Evolutionary conservation across 2,888 invertebrate genomes (phyloP).

Genomic region (Drosophila falleni): DNA sequence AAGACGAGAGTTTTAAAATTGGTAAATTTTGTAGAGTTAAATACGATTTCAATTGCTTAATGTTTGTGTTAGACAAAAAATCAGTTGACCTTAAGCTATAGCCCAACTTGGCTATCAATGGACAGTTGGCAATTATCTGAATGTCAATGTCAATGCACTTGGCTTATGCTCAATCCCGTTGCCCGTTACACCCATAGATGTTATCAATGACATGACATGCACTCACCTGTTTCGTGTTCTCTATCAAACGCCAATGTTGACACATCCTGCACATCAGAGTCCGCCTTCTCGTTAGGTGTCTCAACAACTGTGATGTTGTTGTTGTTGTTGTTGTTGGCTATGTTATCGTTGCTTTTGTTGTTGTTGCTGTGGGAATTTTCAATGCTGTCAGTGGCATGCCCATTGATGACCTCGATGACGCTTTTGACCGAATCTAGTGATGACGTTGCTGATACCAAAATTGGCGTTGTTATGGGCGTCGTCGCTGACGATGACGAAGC

Average conservation of each 20-base stretch:
- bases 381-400: slow-evolving; percentile 27
- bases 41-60: neutral
- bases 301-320: slow-evolving; percentile 19
- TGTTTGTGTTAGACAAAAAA: neutral
- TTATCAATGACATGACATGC: slow-evolving; percentile 12
- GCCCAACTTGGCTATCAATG: neutral
- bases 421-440: slow-evolving; percentile 80
- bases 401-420: slow-evolving; percentile 70
- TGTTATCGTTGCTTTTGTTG: neutral
- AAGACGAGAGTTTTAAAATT: neutral
- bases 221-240: slow-evolving; percentile 77
- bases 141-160: slow-evolving; percentile 1
- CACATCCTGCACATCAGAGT: slow-evolving; percentile 57
- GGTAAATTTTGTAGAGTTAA: no score
- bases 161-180: neutral
- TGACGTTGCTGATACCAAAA: slow-evolving; percentile 79
- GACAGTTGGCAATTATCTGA: neutral
- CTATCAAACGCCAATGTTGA: slow-evolving; percentile 58
- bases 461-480: slow-evolving; percentile 72
- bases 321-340: slow-evolving; percentile 3
- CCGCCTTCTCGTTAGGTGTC: slow-evolving; percentile 21
- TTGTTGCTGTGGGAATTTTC: slow-evolving; percentile 34
- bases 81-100: neutral
- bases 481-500: slow-evolving; percentile 57
- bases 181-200: slow-evolving; percentile 3